A percentile compares a stretch with the other conserved stretches of the same genome.
Evolutionary conservation across 2,797 vertebrate genomes (phyloP).

Genomic region (Lepilemur ruficaudatus): DNA sequence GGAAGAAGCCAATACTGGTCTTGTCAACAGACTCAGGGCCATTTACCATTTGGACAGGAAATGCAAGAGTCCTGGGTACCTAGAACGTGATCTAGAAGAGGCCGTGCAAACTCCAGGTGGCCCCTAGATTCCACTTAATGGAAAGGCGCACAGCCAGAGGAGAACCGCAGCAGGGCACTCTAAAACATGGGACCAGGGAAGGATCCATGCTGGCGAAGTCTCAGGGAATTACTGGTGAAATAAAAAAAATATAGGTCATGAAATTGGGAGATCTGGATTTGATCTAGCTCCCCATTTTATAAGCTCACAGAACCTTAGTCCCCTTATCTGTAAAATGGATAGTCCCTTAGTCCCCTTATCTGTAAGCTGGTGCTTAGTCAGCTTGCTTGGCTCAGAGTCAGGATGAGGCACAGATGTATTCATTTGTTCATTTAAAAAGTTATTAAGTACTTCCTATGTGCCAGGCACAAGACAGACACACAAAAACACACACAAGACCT

Average conservation of each 20-base stretch:
- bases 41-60: not conserved
- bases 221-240: not conserved
- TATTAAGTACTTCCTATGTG: not conserved
- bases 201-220: not conserved
- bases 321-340: not conserved
- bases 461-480: not conserved
- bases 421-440: not conserved
- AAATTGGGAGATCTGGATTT: not conserved
- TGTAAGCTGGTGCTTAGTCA: not conserved
- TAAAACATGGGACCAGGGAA: not conserved
- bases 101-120: not conserved
- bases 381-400: not conserved
- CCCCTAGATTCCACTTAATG: not conserved
- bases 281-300: not conserved
- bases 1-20: not conserved
- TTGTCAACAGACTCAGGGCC: not conserved
- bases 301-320: not conserved
- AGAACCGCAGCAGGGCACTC: not conserved
- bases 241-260: not conserved
- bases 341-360: not conserved
- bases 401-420: not conserved
- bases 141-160: not conserved
- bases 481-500: not conserved
- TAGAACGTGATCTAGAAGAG: not conserved
- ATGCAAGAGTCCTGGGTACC: not conserved